A percentile compares a stretch with the other conserved stretches of the same genome.
Conservation (phyloP, 2,797 vertebrate genomes). For the Limosa lapponica region DNA sequence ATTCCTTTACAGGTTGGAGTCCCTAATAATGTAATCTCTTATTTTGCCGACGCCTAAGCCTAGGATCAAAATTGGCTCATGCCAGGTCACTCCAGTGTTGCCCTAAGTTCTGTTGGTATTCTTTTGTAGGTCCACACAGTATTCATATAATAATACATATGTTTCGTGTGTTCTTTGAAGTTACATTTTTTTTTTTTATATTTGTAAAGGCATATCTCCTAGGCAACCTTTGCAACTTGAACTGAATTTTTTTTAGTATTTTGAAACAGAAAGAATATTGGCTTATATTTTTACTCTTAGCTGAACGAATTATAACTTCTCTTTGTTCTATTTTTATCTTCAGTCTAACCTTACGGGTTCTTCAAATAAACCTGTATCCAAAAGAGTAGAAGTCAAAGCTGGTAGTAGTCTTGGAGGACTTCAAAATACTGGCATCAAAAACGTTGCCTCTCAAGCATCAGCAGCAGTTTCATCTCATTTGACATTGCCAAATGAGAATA, state of each 20-base stretch:
- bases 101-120: background rate
- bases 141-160: background rate
- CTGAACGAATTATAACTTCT: slow-evolving; percentile 25
- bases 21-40: background rate
- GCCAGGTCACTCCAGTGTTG: background rate
- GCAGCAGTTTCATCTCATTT: slow-evolving; percentile 55
- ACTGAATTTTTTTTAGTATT: background rate
- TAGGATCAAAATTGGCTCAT: background rate
- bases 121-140: background rate
- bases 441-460: background rate
- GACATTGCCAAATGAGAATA: slow-evolving; percentile 52
- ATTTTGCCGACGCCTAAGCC: background rate
- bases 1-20: background rate
- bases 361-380: slow-evolving; percentile 74
- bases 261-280: background rate
- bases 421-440: slow-evolving; percentile 65
- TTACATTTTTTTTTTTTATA: background rate
- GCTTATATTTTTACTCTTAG: background rate
- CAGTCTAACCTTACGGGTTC: slow-evolving; percentile 73
- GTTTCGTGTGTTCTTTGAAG: background rate
- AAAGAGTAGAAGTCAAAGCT: slow-evolving; percentile 57
- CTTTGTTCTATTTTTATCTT: slow-evolving; percentile 42
- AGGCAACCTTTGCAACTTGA: background rate
- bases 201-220: background rate
- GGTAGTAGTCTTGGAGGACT: slow-evolving; percentile 43